Base-by-base conservation (phyloP, 2,888 invertebrate species). In the Chalcosyrphus nemorum region DNA sequence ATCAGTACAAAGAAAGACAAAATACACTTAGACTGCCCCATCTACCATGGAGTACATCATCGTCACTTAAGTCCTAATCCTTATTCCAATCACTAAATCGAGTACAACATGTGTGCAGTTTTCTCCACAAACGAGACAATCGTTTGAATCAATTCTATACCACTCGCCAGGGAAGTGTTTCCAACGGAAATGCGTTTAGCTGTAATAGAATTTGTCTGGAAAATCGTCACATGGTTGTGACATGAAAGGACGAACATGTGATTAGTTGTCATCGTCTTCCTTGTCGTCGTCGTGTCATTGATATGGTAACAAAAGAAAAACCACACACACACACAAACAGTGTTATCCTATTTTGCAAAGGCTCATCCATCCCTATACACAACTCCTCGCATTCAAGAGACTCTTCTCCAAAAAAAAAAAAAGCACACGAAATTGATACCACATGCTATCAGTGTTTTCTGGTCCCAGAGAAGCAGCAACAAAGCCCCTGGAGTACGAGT, bases 121-220 rank as follows among this genome's bases (percentile, higher is more conserved):
- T 56, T 24, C 47, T 47, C 66, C 63, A 63, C 11, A 29, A n/a
- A n/a, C 21, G 7, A 50, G 32, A 52, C 65, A 72, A 66, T 66
- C 29, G 52, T 57, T 57, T 27, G 54, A 80, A 80, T 66, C 54
- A 66, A 54, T 54, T 57, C 35, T 43, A 61, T n/a, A 13, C 21
- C 17, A 15, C n/a, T 19, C 54, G 65, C 65, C 66, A 13, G 41
- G 27, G n/a, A 50, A 61, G 21, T 71, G 59, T 61, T 71, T 17
- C 61, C 21, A 19, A 32, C 29, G 59, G 11, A 66, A 68, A 78
- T 78, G 52, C 80, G 80, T 84, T 75, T 75, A 84, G 63, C 50
- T 84, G 57, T 80, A 80, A 84, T 84, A 75, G 80, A 80, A 84
- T 84, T 80, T 75, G 80, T 84, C 41, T 50, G 70, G 78, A 75